Evolutionary conservation across 2,113 vertebrate species (phyloP).

Genomic region (Myotis brandtii): DNA sequence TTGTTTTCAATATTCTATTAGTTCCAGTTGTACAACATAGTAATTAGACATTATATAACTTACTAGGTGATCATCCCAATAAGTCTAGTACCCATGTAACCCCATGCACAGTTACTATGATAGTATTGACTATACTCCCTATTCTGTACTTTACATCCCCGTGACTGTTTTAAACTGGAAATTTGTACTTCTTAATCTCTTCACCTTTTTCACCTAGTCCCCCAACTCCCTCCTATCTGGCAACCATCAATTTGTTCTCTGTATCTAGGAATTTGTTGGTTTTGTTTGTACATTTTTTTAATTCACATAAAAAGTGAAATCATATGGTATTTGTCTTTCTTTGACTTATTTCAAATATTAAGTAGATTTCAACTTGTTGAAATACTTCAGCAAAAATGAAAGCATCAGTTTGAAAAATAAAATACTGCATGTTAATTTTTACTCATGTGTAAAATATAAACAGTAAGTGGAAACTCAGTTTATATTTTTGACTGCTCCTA

Average conservation of each 20-base stretch:
- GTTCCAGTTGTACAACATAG: not conserved
- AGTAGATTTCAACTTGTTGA: slow-evolving; percentile 21
- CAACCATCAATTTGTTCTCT: not conserved
- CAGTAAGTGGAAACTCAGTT: not conserved
- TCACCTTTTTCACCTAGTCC: not conserved
- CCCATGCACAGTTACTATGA: not conserved
- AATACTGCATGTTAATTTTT: not conserved
- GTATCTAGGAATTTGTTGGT: not conserved
- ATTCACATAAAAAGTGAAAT: not conserved
- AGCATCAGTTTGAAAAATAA: slow-evolving; percentile 41
- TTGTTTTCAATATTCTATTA: not conserved
- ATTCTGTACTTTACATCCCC: not conserved
- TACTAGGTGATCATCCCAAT: not conserved
- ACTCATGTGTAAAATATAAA: slow-evolving; percentile 10
- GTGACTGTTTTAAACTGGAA: not conserved
- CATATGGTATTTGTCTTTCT: not conserved
- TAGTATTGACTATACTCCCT: not conserved
- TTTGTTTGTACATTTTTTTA: not conserved
- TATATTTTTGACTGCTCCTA: slow-evolving; percentile 12
- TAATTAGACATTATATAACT: not conserved
- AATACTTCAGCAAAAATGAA: slow-evolving; percentile 5
- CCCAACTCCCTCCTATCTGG: not conserved
- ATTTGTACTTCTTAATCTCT: not conserved
- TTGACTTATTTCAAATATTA: not conserved
- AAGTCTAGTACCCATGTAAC: not conserved